These are phyloP conservation scores for Troides oblongomaculatus DNA, from an alignment of 2,888 invertebrate species.

Conservation along the genomic window DNA sequence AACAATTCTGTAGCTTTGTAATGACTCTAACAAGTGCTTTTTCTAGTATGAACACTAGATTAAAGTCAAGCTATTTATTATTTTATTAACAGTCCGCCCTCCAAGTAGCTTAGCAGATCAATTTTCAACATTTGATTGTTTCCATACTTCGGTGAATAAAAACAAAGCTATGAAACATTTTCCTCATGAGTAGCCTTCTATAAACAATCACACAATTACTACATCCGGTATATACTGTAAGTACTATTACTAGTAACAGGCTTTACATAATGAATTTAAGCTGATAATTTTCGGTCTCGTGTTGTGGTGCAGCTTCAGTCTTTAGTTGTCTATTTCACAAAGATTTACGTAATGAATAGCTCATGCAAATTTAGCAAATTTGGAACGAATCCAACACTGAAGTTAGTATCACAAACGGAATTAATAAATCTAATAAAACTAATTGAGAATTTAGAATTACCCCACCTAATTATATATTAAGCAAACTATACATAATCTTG, in stretches of 20 bases:
- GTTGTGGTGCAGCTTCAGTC: slow-evolving; percentile 18
- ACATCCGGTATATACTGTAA: background rate
- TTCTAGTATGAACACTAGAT: too few relatives aligned
- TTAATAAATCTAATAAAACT: slow-evolving; percentile 12
- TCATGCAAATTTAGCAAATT: slow-evolving; percentile 19
- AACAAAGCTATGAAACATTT: too few relatives aligned
- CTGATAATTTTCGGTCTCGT: slow-evolving; percentile 18
- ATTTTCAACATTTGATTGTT: too few relatives aligned
- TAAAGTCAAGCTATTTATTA: too few relatives aligned
- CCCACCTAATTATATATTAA: background rate
- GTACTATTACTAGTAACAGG: background rate
- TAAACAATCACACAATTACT: too few relatives aligned
- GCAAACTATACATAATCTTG: background rate
- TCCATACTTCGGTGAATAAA: too few relatives aligned
- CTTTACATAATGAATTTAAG: slow-evolving; percentile 2
- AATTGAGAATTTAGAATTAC: background rate
- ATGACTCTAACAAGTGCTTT: too few relatives aligned
- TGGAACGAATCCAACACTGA: slow-evolving; percentile 21
- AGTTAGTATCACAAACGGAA: slow-evolving; percentile 13
- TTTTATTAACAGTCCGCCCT: too few relatives aligned
- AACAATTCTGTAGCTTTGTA: too few relatives aligned
- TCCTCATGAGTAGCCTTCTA: too few relatives aligned
- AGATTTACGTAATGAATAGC: slow-evolving; percentile 24
- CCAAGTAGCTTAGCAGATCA: too few relatives aligned
- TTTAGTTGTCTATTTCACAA: slow-evolving; percentile 23